Conservation (phyloP, 1,140 invertebrate genomes). For the Phymorhynchus buccinoides region DNA sequence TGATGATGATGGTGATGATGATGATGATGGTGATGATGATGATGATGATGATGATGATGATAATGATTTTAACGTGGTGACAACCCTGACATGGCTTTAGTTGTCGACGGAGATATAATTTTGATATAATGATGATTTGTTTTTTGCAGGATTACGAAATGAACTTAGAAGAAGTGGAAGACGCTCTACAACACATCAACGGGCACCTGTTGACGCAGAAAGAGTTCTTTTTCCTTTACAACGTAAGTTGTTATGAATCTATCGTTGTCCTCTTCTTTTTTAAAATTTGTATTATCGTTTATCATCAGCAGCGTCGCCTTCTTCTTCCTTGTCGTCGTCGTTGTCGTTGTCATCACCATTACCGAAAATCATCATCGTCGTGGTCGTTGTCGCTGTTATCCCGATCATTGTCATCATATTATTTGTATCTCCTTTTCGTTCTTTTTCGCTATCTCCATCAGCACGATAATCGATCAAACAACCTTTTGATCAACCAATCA, state of each 20-base stretch:
- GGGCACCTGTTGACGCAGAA: constrained; percentile 67
- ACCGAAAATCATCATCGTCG: too few species aligned
- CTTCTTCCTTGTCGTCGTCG: neutral
- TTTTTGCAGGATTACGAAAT: constrained; percentile 67
- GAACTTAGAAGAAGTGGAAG: constrained; percentile 68
- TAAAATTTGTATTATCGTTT: neutral
- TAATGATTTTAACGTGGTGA: too few species aligned
- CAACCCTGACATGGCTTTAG: too few species aligned
- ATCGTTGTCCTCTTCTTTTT: neutral
- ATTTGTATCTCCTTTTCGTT: too few species aligned
- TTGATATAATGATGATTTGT: too few species aligned
- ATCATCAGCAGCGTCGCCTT: neutral
- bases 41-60: neutral
- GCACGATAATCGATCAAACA: too few species aligned
- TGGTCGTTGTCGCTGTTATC: too few species aligned
- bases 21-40: neutral
- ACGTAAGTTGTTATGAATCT: constrained; percentile 52
- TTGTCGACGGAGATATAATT: neutral
- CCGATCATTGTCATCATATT: neutral
- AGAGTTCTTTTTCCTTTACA: constrained; percentile 68
- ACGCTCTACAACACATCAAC: constrained; percentile 69
- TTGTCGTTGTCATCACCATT: too few species aligned
- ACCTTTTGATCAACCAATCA: too few species aligned
- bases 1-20: neutral
- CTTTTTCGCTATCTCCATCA: too few species aligned